phyloP scores from a whole-genome alignment of 2,113 vertebrate species.

The Egretta garzetta region DNA sequence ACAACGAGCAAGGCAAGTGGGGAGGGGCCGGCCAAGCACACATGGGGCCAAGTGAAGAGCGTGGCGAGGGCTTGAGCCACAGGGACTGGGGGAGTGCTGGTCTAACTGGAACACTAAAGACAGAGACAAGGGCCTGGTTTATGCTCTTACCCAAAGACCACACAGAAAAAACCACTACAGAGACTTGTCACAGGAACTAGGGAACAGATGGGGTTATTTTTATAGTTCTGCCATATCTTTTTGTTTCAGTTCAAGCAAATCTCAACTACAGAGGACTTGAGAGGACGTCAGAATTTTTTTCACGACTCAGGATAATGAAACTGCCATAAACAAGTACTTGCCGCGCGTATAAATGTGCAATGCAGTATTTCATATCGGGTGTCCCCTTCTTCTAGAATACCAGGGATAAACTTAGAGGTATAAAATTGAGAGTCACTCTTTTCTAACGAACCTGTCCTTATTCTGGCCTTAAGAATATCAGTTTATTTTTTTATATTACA shows the following conservation, averaged over 20 bases:
- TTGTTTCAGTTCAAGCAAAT: conserved; percentile 13
- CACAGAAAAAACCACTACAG: background rate
- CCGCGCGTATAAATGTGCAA: background rate
- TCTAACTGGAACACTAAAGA: background rate
- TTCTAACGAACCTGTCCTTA: background rate
- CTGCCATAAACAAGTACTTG: background rate
- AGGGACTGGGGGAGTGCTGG: background rate
- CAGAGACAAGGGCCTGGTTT: background rate
- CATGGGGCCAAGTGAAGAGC: background rate
- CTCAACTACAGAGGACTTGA: background rate
- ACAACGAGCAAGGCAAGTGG: background rate
- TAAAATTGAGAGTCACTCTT: background rate
- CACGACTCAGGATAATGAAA: background rate
- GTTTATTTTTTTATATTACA: background rate
- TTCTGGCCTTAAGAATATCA: background rate
- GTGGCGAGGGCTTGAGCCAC: background rate
- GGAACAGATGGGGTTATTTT: conserved; percentile 29
- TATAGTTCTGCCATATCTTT: background rate
- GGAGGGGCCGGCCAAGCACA: background rate
- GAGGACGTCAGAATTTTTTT: background rate
- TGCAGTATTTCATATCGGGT: background rate
- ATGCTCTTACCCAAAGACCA: background rate
- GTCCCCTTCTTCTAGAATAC: background rate
- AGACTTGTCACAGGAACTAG: background rate
- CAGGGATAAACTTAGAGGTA: background rate